phyloP scores from a whole-genome alignment of 2,113 vertebrate genomes.

The Datnioides undecimradiatus region DNA sequence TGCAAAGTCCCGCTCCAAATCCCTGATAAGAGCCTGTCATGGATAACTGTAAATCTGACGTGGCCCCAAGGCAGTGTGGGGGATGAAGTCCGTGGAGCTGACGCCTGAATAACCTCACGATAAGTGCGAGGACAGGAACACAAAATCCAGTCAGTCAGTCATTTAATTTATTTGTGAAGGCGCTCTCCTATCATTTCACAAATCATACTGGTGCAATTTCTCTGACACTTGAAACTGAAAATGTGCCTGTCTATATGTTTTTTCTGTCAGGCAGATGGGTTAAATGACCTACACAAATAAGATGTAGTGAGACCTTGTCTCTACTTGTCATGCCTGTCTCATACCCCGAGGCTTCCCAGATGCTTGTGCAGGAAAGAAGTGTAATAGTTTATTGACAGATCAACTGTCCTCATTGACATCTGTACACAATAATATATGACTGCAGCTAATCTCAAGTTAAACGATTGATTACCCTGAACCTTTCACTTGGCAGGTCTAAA shows the following conservation, averaged over 20 bases:
- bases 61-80: constrained; percentile 75
- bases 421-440: constrained; percentile 32
- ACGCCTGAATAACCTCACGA: constrained; percentile 65
- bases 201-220: constrained; percentile 64
- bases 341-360: constrained; percentile 25
- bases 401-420: constrained; percentile 56
- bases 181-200: constrained; percentile 61
- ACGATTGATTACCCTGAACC: constrained; percentile 45
- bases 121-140: constrained; percentile 54
- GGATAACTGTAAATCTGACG: constrained; percentile 80
- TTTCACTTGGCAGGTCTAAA: constrained; percentile 28
- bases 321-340: constrained; percentile 64
- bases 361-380: constrained; percentile 39
- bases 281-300: constrained; percentile 72
- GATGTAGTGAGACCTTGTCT: constrained; percentile 66
- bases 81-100: constrained; percentile 70
- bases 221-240: constrained; percentile 68
- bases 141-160: constrained; percentile 61
- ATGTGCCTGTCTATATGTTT: constrained; percentile 59
- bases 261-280: constrained; percentile 62
- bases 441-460: constrained; percentile 8
- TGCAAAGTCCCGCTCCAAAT: constrained; percentile 78
- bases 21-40: constrained; percentile 75
- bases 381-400: constrained; percentile 70
- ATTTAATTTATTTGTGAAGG: constrained; percentile 75